Base-by-base conservation (phyloP, 2,888 invertebrate species). In the Tetramorium bicarinatum region DNA sequence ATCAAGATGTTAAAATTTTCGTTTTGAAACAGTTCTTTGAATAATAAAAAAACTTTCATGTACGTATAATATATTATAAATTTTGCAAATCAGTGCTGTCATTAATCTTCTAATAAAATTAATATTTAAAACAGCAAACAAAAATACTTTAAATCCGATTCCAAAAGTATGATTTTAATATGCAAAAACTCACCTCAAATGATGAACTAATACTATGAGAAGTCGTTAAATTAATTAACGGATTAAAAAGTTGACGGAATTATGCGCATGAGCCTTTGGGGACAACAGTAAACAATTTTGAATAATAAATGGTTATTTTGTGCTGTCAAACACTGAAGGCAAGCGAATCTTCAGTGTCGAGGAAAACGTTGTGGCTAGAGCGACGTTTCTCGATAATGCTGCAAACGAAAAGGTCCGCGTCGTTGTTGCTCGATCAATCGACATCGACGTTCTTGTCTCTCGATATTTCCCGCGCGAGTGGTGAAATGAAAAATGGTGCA, bases 401-500 rank as follows among this genome's bases (percentile, higher is more conserved):
- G 87, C 71, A 41, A 61, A 67, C 84, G 72, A 59, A 82, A 83
- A 87, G 47, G 47, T 67, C 69, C 56, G 72, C 67, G 56, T 66
- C 87, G 82, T 82, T 82, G 82, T 88, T 72, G 76, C 9, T 18
- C 84, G 80, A 82, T 88, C 88, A 82, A 83, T 88, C 75, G 87
- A 15, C 82, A 64, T 80, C 69, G 54, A 62, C 64, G 38, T 49
- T 80, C 75, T 76, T 56, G 67, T 82, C 66, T 71, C 49, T 62
- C 64, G 47, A 56, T 87, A 87, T 89, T 85, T 87, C 69, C 75
- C 76, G 41, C 64, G 56, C 66, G 54, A 81, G 69, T 72, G 85
- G 54, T 38, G 61, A 87, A 85, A 86, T 86, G 86, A 88, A 89
- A 87, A 87, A 85, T 82, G 82, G 80, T 34, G 75, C 75, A 74